Evolutionary conservation across 2,797 vertebrate species (phyloP), one percentile per base, ranked within the genome.

Genomic region (Lycodopsis pacificus): DNA sequence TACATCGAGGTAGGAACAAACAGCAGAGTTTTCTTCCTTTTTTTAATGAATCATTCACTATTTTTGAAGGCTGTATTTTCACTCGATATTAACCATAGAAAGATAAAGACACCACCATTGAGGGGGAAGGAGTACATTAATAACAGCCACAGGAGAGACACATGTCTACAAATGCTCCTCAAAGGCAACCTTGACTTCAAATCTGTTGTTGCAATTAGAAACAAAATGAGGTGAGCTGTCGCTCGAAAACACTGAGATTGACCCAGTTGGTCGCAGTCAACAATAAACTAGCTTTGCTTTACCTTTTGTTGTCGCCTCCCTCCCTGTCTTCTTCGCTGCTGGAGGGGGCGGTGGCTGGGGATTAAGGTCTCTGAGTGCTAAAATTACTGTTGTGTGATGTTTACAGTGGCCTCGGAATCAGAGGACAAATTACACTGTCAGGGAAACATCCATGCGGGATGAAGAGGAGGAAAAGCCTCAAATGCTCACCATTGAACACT

Each of bases 401-500:
- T 98, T 97, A 96, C 96, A 95, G 95, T 96, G 96, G 93, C 95
- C 95, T 85, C 81, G 86, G 83, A 96, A 97, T 97, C 96, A 92
- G 94, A 95, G 94, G 91, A 89, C 94, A 97, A 97, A 98, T 98
- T 96, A 98, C 96, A 95, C 95, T 97, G 97, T 97, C 97, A 98
- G 95, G 95, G 96, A 97, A 96, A 96, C 96, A 96, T 97, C 96
- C 95, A 96, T 94, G 84, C 69, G 40, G 83, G 83, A 87, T 94
- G 95, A 96, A 96, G 95, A 95, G 95, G 95, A 93, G 95, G 95
- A 97, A 96, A 96, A 86, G 81, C 96, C 97, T 97, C 95, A 96
- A 97, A 97, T 97, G 97, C 97, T 97, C 96, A 97, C 96, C 96
- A 96, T 96, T 97, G 96, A 97, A 97, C 97, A 97, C 96, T 97